Base-by-base conservation (phyloP, 2,113 vertebrate genomes). In the Rhodinocichla rosea region DNA sequence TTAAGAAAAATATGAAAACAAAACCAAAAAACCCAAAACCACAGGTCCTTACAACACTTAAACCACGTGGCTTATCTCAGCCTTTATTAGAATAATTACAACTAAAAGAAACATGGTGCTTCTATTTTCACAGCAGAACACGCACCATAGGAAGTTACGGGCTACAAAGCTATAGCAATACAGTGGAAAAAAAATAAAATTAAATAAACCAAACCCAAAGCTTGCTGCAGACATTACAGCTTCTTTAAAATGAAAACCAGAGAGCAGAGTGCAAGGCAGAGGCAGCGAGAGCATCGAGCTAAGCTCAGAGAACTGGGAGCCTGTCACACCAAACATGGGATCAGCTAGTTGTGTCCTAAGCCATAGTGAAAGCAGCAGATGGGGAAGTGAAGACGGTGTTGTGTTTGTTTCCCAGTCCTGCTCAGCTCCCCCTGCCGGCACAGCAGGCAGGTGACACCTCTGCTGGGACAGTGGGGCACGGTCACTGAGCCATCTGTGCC, bases 401-500 rank as follows among this genome's bases (percentile, higher is more conserved):
- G 74, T 15, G 21, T 56, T 93, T 68, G 77, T 82, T 94, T 79
- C 82, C 67, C 83, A 97, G 81, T 92, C 77, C 76, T 11, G 70
- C 86, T 87, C 90, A 77, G 83, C 47, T 83, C 62, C 52, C 67
- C 55, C 65, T 89, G 90, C 83, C 44, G 44, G 49, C 77, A 73
- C 24, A 69, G 64, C 42, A 69, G 83, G 80, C 26, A 49, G 57
- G 28, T 18, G 35, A 33, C 8, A 35, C 21, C 67, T 67, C 59
- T 40, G 18, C 6, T 39, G 52, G 76, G 64, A 65, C 81, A 64
- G 55, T 2, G 10, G 11, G 33, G 10, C 71, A 71, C 84, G 16
- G 33, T 98, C 98, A 99, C 89, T 99, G 99, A 79, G 99, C 98
- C 99, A 99, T 99, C 97, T 99, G 99, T 44, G 99, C 98, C 83